phyloP scores from a whole-genome alignment of 2,888 invertebrate genomes.

The Scelioninae gen. 1 region DNA sequence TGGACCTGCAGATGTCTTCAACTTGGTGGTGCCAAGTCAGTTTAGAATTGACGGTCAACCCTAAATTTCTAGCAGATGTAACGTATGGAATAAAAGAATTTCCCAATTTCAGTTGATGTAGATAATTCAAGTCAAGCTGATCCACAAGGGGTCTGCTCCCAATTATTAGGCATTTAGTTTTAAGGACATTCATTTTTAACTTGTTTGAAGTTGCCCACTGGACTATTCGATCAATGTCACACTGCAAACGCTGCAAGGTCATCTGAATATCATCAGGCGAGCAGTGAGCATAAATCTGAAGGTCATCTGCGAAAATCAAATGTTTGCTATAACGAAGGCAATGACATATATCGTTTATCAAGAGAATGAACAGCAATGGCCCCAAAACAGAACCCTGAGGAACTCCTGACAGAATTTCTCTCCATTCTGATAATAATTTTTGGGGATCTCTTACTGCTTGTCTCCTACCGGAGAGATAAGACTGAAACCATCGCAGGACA shows the following conservation, averaged over 20 bases:
- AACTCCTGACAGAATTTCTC: too few species aligned
- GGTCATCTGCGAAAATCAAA: neutral
- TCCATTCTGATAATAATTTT: too few species aligned
- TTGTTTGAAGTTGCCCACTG: neutral
- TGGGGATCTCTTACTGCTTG: neutral
- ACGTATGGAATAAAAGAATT: neutral
- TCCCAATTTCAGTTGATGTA: neutral
- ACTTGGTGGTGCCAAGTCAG: too few species aligned
- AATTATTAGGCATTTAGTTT: neutral
- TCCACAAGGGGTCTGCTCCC: neutral
- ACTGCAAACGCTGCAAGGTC: neutral
- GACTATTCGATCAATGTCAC: neutral
- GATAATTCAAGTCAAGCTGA: neutral
- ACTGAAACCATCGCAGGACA: neutral
- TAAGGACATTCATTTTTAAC: neutral
- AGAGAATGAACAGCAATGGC: neutral
- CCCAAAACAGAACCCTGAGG: neutral
- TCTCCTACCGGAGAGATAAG: neutral
- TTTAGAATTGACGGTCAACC: neutral
- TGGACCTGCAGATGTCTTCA: too few species aligned
- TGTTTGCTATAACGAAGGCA: neutral
- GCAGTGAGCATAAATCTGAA: neutral
- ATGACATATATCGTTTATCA: neutral
- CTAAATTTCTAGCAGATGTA: neutral
- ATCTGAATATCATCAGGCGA: neutral